phyloP scores from a whole-genome alignment of 2,888 invertebrate genomes.

The Tetranychus truncatus region DNA sequence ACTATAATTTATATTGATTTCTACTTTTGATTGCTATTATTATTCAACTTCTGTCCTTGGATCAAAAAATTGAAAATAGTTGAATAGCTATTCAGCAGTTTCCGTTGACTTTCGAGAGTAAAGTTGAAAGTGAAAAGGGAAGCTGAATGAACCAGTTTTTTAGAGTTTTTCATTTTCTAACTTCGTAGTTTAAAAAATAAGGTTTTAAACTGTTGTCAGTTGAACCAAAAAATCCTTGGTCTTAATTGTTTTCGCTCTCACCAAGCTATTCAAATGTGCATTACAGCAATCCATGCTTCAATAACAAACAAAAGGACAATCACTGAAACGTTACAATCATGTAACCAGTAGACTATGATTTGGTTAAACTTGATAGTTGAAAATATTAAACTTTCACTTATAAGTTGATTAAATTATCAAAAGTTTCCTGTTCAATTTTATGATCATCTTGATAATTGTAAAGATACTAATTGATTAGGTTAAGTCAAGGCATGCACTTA shows the following conservation, averaged over 20 bases:
- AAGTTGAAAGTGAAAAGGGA: neutral
- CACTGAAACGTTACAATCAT: neutral
- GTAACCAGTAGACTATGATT: neutral
- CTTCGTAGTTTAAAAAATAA: neutral
- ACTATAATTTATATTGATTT: neutral
- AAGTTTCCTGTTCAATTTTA: too few species aligned
- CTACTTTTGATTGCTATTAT: neutral
- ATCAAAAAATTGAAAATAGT: neutral
- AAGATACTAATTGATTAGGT: too few species aligned
- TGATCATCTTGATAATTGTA: too few species aligned
- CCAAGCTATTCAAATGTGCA: neutral
- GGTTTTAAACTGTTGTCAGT: neutral
- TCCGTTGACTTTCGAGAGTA: neutral
- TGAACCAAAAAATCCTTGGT: neutral
- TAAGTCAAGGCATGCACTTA: too few species aligned
- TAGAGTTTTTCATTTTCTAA: neutral
- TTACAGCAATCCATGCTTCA: neutral
- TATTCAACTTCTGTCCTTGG: neutral
- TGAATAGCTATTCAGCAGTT: neutral
- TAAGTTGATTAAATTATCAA: too few species aligned
- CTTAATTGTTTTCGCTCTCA: neutral
- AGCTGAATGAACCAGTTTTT: neutral
- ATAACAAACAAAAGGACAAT: neutral
- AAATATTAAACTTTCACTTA: too few species aligned
- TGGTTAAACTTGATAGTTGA: too few species aligned